Base-by-base conservation (phyloP, 2,888 invertebrate genomes). In the Polyploca ridens region DNA sequence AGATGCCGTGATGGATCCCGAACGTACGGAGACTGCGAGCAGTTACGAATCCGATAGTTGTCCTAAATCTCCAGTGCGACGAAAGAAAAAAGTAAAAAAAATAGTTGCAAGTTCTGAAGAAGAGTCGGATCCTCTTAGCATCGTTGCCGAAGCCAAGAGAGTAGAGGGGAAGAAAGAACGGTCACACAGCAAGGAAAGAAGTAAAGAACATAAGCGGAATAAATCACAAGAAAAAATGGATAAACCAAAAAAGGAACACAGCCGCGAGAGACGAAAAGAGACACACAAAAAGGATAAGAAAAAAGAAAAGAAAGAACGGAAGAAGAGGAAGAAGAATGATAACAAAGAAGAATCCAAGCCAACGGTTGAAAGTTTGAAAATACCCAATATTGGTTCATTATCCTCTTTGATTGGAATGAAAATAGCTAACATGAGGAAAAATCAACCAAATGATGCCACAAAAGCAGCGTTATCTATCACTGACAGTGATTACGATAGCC, bases 321-420 rank as follows among this genome's bases (percentile, higher is more conserved):
- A 73, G 46, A 64, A 67, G 61, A 70, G 69, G 49, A 73, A 67
- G 66, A 71, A 66, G 61, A 71, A 71, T 19, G 38, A 64, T 14
- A 66, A 62, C 27, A 68, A 78, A 61, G 84, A 84, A 72, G 81
- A 19, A 19, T 54, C n/a, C 19, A n/a, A 54, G 10, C 54, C 54
- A 10, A n/a, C 14, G 3, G 19, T 10, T 10, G 54, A 19, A 10
- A 54, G 19, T 54, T 16, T 82, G 69, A 76, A 73, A 44, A 58
- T 65, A 5, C 63, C 69, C 2, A 80, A 76, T 67, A 64, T 72
- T 16, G 75, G 77, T 7, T 78, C 85, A 57, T 71, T 90, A 33
- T 83, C 89, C 4, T 84, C 69, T 63, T 83, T 92, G 14, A 69
- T 93, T 58, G 91, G 90, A 27, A 80, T 91, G 73, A 93, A 88